These are phyloP conservation scores for Crenuchus spilurus DNA, from an alignment of 2,797 vertebrate genomes.

Conservation along the genomic window DNA sequence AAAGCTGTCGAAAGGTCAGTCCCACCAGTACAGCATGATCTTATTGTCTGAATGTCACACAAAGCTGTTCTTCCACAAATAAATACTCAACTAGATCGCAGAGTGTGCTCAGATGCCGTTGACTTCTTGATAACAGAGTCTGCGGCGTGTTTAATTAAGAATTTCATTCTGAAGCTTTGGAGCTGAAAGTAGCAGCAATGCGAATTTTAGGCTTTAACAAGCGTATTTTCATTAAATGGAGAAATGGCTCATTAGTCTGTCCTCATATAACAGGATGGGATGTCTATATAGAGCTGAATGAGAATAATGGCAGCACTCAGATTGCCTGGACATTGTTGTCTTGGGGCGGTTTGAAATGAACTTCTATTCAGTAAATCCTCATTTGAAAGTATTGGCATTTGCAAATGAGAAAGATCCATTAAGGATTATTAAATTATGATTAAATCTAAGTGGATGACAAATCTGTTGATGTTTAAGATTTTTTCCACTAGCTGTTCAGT, in stretches of 20 bases:
- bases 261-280: neutral
- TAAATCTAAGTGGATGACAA: neutral
- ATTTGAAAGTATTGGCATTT: neutral
- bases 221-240: conserved; percentile 1
- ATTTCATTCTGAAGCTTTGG: neutral
- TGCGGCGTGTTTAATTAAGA: neutral
- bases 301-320: neutral
- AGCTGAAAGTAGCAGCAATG: neutral
- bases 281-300: neutral
- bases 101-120: neutral
- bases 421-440: neutral
- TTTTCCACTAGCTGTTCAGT: too few species aligned
- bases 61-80: neutral
- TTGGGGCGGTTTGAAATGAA: too few species aligned
- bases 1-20: conserved; percentile 19
- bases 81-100: neutral
- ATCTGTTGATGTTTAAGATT: neutral
- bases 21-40: neutral
- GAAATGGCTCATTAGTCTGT: neutral
- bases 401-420: neutral
- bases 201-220: neutral
- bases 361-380: neutral
- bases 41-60: conserved; percentile 28
- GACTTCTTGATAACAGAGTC: neutral
- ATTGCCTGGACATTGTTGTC: neutral